phyloP scores from a whole-genome alignment of 1,140 invertebrate species.

The Papilio machaon region DNA sequence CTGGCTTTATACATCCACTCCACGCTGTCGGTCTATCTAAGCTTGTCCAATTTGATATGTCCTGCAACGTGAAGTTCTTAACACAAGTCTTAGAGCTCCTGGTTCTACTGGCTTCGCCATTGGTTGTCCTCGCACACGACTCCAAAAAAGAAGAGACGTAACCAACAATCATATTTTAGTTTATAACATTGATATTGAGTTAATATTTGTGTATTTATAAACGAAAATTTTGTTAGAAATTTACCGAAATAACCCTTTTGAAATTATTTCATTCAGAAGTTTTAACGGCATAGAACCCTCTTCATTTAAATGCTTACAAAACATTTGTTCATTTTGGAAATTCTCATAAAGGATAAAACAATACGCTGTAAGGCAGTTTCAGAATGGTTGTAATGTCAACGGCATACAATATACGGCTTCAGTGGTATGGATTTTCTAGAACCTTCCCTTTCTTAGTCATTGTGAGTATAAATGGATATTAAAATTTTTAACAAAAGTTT shows the following conservation, averaged over 20 bases:
- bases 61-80: too few species aligned
- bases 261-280: neutral
- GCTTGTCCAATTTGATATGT: too few species aligned
- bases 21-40: too few species aligned
- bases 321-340: constrained; percentile 21
- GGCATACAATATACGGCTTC: neutral
- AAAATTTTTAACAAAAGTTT: neutral
- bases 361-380: neutral
- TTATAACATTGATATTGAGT: neutral
- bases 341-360: constrained; percentile 22
- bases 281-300: neutral
- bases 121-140: neutral
- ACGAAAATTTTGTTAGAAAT: neutral
- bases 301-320: constrained; percentile 2
- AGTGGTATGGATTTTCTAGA: neutral
- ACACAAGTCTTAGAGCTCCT: too few species aligned
- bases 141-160: neutral
- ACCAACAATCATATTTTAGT: neutral
- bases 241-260: neutral
- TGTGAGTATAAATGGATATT: neutral
- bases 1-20: too few species aligned
- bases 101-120: too few species aligned
- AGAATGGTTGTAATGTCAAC: constrained; percentile 1
- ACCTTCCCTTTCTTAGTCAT: neutral
- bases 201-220: neutral